These are phyloP conservation scores for Apistogramma diplotaenia DNA, from an alignment of 2,113 vertebrate species.

Conservation along the genomic window DNA sequence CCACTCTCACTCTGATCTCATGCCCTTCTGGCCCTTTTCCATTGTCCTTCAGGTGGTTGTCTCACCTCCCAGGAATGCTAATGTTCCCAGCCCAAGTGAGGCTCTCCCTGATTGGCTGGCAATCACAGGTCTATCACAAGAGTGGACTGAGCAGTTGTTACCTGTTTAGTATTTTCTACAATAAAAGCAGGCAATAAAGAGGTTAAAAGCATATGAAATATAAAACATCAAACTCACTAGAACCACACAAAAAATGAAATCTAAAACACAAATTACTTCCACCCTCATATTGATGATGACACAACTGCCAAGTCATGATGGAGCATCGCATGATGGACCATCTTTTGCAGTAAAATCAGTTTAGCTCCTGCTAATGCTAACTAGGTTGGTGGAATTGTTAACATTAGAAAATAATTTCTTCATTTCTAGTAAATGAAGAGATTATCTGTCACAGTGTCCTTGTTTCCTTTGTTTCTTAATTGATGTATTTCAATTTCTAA, in stretches of 20 bases:
- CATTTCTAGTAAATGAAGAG: not conserved
- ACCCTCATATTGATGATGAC: no score
- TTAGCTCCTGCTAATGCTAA: not conserved
- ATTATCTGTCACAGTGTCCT: not conserved
- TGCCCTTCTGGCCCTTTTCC: not conserved
- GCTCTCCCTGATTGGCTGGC: not conserved
- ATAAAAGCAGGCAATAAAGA: not conserved
- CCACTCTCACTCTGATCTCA: not conserved
- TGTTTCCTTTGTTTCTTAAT: not conserved
- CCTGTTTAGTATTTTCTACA: not conserved
- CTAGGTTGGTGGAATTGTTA: no score
- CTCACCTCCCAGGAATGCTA: not conserved
- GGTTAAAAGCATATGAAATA: not conserved
- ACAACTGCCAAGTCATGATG: not conserved
- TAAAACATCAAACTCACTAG: not conserved
- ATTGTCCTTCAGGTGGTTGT: not conserved
- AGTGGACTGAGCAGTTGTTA: not conserved
- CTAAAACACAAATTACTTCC: no score
- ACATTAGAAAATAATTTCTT: no score
- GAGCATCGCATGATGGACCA: no score
- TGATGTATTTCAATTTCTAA: not conserved
- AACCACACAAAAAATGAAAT: not conserved
- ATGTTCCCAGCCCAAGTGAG: not conserved
- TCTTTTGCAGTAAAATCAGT: not conserved
- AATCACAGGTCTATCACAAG: not conserved